Conservation (phyloP, 2,113 vertebrate genomes). For the Hemichromis elongatus region DNA sequence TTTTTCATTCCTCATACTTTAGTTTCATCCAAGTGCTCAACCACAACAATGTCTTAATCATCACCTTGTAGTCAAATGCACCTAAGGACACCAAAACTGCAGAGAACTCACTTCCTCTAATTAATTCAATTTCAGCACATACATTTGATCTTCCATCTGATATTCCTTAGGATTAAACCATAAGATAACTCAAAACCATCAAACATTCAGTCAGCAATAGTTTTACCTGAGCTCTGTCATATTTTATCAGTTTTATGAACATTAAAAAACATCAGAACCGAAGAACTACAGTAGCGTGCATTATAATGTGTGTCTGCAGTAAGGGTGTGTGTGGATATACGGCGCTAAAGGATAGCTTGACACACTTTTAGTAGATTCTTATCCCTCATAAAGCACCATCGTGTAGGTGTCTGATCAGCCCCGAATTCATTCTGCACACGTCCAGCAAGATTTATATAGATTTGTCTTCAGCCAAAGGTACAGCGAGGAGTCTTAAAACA, state of each 20-base stretch:
- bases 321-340: not conserved
- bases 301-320: not conserved
- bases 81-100: constrained; percentile 42
- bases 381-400: not conserved
- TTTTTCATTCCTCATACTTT: not conserved
- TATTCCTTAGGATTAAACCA: constrained; percentile 3
- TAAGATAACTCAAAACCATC: constrained; percentile 29
- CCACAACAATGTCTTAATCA: not conserved
- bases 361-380: not conserved
- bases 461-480: not conserved
- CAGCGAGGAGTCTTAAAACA: not conserved
- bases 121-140: constrained; percentile 18
- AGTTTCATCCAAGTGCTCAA: not conserved
- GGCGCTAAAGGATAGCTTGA: not conserved
- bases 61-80: not conserved
- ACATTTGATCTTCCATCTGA: constrained; percentile 17
- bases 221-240: constrained; percentile 44
- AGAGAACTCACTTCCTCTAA: constrained; percentile 23
- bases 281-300: not conserved
- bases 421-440: not conserved
- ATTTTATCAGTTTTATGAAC: constrained; percentile 26
- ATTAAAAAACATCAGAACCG: not conserved
- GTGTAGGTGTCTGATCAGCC: not conserved
- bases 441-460: not conserved
- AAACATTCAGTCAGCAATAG: constrained; percentile 8